A percentile compares a stretch with the other conserved stretches of the same genome.
Evolutionary conservation across 2,113 vertebrate species (phyloP).

Genomic region (Origma solitaria): DNA sequence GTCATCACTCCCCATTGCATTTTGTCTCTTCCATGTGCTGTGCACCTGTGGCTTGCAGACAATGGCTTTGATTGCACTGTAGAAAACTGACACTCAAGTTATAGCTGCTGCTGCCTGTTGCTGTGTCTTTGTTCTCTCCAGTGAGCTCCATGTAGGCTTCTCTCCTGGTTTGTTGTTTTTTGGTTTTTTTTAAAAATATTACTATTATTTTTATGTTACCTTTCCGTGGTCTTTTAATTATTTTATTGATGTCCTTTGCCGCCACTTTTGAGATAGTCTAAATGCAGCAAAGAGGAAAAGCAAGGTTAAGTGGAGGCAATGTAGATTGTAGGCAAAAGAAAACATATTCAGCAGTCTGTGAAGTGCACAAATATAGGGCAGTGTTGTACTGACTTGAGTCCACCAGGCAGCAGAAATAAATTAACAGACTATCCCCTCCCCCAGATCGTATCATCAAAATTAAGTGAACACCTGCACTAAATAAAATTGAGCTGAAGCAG

Average conservation of each 20-base stretch:
- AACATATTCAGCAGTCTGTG: not conserved
- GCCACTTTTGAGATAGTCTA: not conserved
- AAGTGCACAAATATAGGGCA: not conserved
- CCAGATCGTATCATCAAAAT: not conserved
- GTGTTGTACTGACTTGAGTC: not conserved
- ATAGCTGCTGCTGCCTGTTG: slow-evolving; percentile 4
- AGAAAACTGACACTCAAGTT: slow-evolving; percentile 43
- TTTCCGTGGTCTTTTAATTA: slow-evolving; percentile 10
- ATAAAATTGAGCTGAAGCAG: not conserved
- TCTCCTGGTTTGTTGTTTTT: not conserved
- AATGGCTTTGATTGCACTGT: slow-evolving; percentile 55
- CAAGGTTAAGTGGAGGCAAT: not conserved
- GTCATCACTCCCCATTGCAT: slow-evolving; percentile 36
- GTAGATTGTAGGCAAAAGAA: not conserved
- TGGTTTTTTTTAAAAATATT: not conserved
- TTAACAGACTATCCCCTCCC: not conserved
- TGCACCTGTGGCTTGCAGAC: slow-evolving; percentile 65
- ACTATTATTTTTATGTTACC: not conserved
- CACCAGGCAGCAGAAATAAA: not conserved
- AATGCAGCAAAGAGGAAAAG: not conserved
- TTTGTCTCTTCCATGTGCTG: slow-evolving; percentile 59
- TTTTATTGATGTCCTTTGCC: not conserved
- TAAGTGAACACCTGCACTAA: slow-evolving; percentile 31
- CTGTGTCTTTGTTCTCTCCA: slow-evolving; percentile 16
- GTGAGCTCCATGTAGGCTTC: not conserved